A percentile compares a stretch with the other conserved stretches of the same genome.
Evolutionary conservation across 2,113 vertebrate genomes (phyloP).

Genomic region (Tauraco erythrolophus): DNA sequence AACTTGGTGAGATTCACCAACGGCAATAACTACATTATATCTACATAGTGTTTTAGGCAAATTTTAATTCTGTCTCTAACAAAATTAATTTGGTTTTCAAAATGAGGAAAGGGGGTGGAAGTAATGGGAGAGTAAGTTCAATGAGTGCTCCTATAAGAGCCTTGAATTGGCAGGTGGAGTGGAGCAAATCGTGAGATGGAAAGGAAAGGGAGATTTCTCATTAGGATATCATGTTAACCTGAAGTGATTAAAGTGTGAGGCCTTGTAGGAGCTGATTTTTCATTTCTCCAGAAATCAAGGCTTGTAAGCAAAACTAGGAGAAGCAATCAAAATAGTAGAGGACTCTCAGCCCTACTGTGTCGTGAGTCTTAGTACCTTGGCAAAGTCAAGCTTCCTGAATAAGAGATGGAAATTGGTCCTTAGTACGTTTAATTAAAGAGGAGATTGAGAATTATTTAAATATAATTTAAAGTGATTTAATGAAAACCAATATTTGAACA

Average conservation of each 20-base stretch:
- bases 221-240: background rate
- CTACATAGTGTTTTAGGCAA: slow-evolving; percentile 25
- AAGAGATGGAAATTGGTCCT: slow-evolving; percentile 10
- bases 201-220: background rate
- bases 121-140: background rate
- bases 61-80: slow-evolving; percentile 9
- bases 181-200: background rate
- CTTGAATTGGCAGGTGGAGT: background rate
- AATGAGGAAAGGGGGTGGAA: background rate
- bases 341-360: background rate
- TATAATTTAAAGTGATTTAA: slow-evolving; percentile 32
- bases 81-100: slow-evolving; percentile 41
- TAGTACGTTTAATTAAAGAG: slow-evolving; percentile 23
- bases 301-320: background rate
- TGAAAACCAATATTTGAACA: slow-evolving; percentile 35
- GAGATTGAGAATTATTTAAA: slow-evolving; percentile 37
- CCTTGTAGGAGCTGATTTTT: background rate
- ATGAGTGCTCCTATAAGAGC: background rate
- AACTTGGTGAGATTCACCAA: background rate
- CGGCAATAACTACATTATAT: background rate
- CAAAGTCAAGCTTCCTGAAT: slow-evolving; percentile 1
- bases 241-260: background rate
- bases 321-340: background rate
- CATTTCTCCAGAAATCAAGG: background rate
- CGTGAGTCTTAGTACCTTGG: background rate